Base-by-base conservation (phyloP, 2,113 vertebrate genomes). In the Tetrao urogallus region DNA sequence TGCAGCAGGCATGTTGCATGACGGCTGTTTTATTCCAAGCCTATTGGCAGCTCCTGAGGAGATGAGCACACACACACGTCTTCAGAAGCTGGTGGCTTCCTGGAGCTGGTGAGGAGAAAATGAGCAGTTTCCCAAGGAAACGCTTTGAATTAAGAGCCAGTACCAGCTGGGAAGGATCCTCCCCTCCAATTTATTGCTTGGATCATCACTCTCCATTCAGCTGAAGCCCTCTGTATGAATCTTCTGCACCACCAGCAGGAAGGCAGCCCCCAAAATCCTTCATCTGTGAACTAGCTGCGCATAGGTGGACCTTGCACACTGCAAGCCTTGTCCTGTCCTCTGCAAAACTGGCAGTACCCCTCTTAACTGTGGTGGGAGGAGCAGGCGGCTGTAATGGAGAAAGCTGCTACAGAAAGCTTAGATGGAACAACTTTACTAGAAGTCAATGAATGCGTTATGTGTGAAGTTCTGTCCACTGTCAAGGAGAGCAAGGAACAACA, bases 81-180 rank as follows among this genome's bases (percentile, higher is more conserved):
- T 40, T 87, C 0, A 13, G 52, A 54, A 28, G 79, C 11, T 73
- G 57, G 71, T 5, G 1, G 78, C 43, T 92, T 80, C 82, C 60
- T 54, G 58, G 60, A 67, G 30, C 63, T 80, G 40, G 67, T 22
- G 54, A 81, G 58, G 66, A 84, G 70, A 92, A 90, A 94, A 94
- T 27, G 27, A 88, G 21, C 5, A 66, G 63, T 38, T 87, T 84
- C 82, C 38, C 52, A 58, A 80, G 83, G 56, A 82, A 92, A 78
- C 25, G 15, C 50, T 45, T 86, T 50, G 50, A 90, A 78, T 30
- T 30, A n/a, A 57, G 56, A 92, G 32, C 56, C 64, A 79, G 57
- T 12, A 43, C 34, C 73, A 79, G 52, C 45, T 42, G 50, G 2
- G 1, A 66, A 56, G 9, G 18, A 57, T 69, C 90, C 71, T 45